These are phyloP conservation scores for Paracyclopina nana DNA, from an alignment of 1,140 invertebrate genomes.

Conservation along the genomic window DNA sequence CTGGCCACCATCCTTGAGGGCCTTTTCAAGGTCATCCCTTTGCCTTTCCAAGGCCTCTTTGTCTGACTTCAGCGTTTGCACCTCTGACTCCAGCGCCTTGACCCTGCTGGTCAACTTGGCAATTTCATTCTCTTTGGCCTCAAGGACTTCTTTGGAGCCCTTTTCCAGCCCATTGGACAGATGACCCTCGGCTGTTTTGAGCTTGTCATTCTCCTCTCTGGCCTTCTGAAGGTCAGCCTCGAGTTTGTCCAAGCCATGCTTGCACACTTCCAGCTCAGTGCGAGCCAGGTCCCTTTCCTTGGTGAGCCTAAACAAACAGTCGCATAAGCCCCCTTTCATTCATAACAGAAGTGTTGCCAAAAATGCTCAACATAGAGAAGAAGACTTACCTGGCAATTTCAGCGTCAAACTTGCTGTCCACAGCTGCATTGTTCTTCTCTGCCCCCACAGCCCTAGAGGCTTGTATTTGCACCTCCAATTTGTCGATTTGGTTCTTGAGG, in stretches of 20 bases:
- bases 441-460: neutral
- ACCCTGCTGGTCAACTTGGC: slow-evolving; percentile 13
- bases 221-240: slow-evolving; percentile 5
- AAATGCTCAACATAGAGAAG: no score
- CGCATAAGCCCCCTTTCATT: no score
- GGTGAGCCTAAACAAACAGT: slow-evolving; percentile 6
- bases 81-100: slow-evolving; percentile 4
- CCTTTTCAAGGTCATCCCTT: slow-evolving; percentile 20
- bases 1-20: slow-evolving; percentile 21
- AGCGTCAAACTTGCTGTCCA: slow-evolving; percentile 4
- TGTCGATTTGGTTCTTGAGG: slow-evolving; percentile 6
- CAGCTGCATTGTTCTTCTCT: neutral
- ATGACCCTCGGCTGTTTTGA: neutral
- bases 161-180: slow-evolving; percentile 13
- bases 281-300: slow-evolving; percentile 12
- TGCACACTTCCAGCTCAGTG: slow-evolving; percentile 12
- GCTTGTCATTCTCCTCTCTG: neutral
- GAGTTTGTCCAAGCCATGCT: slow-evolving; percentile 5
- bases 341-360: no score
- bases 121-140: slow-evolving; percentile 14
- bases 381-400: no score
- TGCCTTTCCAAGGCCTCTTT: slow-evolving; percentile 19
- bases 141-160: slow-evolving; percentile 9
- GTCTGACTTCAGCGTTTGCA: slow-evolving; percentile 16
- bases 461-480: slow-evolving; percentile 6